phyloP scores from a whole-genome alignment of 2,888 invertebrate genomes.

The Drosophila acutilabella region DNA sequence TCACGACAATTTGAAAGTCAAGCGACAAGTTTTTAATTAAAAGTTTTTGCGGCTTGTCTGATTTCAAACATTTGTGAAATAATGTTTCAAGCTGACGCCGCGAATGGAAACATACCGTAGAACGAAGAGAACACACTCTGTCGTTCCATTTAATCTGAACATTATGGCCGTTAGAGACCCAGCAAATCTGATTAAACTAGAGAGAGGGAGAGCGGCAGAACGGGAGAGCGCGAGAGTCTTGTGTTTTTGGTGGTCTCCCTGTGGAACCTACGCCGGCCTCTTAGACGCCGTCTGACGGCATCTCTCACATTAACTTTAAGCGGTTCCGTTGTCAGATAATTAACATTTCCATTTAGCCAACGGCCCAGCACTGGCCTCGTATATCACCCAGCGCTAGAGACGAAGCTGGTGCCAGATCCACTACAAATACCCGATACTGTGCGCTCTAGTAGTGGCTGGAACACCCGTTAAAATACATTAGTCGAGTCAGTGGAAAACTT shows the following conservation, averaged over 20 bases:
- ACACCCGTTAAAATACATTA: conserved; percentile 30
- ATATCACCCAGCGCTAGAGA: conserved; percentile 42
- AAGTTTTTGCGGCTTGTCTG: conserved; percentile 67
- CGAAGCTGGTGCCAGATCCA: conserved; percentile 2
- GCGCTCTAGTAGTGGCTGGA: conserved; percentile 10
- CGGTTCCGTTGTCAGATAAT: conserved; percentile 73
- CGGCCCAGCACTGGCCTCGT: conserved; percentile 34
- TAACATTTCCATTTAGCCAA: conserved; percentile 73
- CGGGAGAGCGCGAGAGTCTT: background rate
- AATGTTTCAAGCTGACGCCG: conserved; percentile 57
- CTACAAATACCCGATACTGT: no score
- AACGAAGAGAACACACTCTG: conserved; percentile 2
- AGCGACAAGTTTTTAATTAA: conserved; percentile 77
- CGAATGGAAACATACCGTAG: background rate
- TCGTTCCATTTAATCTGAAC: conserved; percentile 36
- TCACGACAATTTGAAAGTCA: conserved; percentile 43
- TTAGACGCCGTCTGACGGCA: conserved; percentile 33
- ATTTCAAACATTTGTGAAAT: conserved; percentile 73
- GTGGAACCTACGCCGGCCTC: conserved; percentile 39
- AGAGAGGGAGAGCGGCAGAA: background rate
- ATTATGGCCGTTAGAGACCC: conserved; percentile 29
- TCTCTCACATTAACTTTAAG: conserved; percentile 53
- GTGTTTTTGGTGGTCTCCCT: background rate
- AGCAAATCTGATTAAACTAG: background rate
- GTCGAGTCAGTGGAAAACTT: conserved; percentile 11